phyloP scores from a whole-genome alignment of 2,797 vertebrate genomes.

The Brachymystax lenok region DNA sequence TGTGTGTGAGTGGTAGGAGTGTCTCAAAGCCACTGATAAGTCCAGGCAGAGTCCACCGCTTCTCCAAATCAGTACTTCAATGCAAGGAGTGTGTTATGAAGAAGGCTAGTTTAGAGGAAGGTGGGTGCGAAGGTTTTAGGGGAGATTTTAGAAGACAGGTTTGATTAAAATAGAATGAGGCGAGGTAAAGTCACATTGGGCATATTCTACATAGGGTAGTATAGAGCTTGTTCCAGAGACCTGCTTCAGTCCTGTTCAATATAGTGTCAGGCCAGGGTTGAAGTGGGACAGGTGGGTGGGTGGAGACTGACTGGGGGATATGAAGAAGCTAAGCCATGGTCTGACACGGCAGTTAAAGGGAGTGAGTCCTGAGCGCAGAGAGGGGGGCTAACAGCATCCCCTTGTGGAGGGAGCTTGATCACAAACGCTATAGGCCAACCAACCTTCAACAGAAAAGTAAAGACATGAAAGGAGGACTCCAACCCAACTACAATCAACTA shows the following conservation, averaged over 20 bases:
- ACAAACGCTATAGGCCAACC: slow-evolving; percentile 63
- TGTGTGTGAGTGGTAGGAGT: neutral
- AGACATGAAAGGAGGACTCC: slow-evolving; percentile 67
- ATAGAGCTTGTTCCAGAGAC: slow-evolving; percentile 55
- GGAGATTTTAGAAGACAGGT: slow-evolving; percentile 47
- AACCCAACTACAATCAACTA: slow-evolving; percentile 72
- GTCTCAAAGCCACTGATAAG: slow-evolving; percentile 18
- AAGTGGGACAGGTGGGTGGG: slow-evolving; percentile 58
- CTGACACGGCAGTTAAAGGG: slow-evolving; percentile 59
- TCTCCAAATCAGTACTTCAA: slow-evolving; percentile 32
- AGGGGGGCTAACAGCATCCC: slow-evolving; percentile 67
- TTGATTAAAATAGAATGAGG: slow-evolving; percentile 63
- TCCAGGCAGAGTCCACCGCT: slow-evolving; percentile 26
- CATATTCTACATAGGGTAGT: slow-evolving; percentile 50
- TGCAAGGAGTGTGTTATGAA: slow-evolving; percentile 55
- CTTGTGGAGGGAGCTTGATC: slow-evolving; percentile 66
- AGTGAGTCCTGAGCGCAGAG: slow-evolving; percentile 73
- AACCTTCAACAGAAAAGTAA: slow-evolving; percentile 51
- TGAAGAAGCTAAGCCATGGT: slow-evolving; percentile 60
- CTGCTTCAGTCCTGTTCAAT: slow-evolving; percentile 63
- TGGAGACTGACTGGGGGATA: slow-evolving; percentile 29
- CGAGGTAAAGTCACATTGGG: slow-evolving; percentile 60
- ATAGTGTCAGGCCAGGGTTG: slow-evolving; percentile 67
- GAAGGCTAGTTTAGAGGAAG: slow-evolving; percentile 53
- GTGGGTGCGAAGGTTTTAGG: slow-evolving; percentile 61